Base-by-base conservation (phyloP, 1,140 invertebrate species). In the Bemisia tabaci region DNA sequence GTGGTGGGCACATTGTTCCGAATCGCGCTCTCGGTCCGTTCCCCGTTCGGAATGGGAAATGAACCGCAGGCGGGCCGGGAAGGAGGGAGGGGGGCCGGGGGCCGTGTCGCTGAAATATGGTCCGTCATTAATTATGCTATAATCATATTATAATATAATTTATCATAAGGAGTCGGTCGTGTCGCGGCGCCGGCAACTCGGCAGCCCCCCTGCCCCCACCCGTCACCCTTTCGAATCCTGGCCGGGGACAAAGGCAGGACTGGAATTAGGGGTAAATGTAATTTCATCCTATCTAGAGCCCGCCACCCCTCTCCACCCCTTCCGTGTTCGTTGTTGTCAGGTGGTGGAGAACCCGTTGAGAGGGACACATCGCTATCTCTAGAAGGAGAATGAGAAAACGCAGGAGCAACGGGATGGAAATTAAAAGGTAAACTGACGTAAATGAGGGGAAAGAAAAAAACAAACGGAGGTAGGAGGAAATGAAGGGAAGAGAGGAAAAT, bases 171-270 rank as follows among this genome's bases (percentile, higher is more conserved):
- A 48, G 33, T 48, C 33, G 5, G 17, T 48, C 17, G 33, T 17
- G 33, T 17, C 33, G 33, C 5, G 33, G 17, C 27, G 60, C 59
- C 66, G 62, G 24, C 27, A 22, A 59, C 59, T 67, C 63, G 27
- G 2, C 0, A 23, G 23, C 2, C 0, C 66, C n/a, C 12, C 39
- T 24, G 22, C 17, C 65, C 21, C 33, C 63, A 11, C 12, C 60
- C 60, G 21, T 26, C 21, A n/a, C 58, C 33, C 22, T 27, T n/a
- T n/a, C n/a, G n/a, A n/a, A n/a, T n/a, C n/a, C n/a, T n/a, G n/a
- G n/a, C n/a, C n/a, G 72, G 75, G 74, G 74, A 74, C 75, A 76
- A 75, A 48, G 17, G 33, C 33, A 17, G 33, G 33, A 17, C 5
- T 48, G 33, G 33, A 48, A 48, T 48, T 48, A 48, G 33, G 33